Base-by-base conservation (phyloP, 1,140 invertebrate species). In the Leptestheria dahalacensis region DNA sequence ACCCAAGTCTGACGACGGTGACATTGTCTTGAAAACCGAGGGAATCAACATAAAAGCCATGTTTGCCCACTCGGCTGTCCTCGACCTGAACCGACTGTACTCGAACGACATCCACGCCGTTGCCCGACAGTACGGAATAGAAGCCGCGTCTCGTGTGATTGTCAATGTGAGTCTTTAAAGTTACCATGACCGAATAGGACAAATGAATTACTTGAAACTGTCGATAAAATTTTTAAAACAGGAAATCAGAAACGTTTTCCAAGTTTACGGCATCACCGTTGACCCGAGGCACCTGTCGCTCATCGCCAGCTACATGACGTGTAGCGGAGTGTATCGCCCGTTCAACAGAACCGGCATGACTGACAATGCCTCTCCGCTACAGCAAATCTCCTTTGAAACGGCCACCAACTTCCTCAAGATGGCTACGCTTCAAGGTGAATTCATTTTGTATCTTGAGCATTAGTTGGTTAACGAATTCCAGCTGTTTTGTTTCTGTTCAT, bases 311-410 rank as follows among this genome's bases (percentile, higher is more conserved):
- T 98, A 97, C 69, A 99, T 99, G 95, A 99, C 94, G 0, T 93
- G 83, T 66, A 85, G 89, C 68, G 97, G 97, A 1, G 75, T 74
- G 10, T 96, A 88, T 66, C 81, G 85, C 68, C 88, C 94, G 0
- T 82, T 98, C 69, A 98, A 87, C 72, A 77, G 95, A 26, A 82
- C 80, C 68, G 91, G 90, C 4, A 92, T 99, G 78, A 82, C 86
- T 65, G 80, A 80, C 23, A 88, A 83, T 46, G 77, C 88, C 0
- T 98, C 94, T 2, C 89, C 93, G 0, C 72, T 99, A 1, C 96
- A 99, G 70, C 93, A 97, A 74, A 98, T 99, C 87, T 94, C 88
- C 2, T 99, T 96, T 68, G 96, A 99, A 73, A 91, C 91, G 1
- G 88, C 91, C 1, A 73, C 91, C 23, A 79, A 78, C 64, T 97